Conservation (phyloP, 2,113 vertebrate species). For the Cyrtonyx montezumae region DNA sequence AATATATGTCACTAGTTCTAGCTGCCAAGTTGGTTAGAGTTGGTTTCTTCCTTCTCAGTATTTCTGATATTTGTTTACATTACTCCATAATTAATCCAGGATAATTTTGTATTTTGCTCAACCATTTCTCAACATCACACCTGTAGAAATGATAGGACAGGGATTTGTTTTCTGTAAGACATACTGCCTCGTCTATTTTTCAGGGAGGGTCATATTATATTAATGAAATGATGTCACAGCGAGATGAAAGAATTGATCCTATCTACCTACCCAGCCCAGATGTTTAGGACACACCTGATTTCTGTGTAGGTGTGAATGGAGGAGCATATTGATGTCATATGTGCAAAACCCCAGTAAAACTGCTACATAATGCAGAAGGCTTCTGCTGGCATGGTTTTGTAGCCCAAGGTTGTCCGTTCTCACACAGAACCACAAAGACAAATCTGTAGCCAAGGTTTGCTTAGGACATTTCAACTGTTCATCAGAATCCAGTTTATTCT, state of each 20-base stretch:
- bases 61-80: background rate
- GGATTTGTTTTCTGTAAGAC: background rate
- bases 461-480: background rate
- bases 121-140: background rate
- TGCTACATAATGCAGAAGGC: background rate
- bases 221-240: background rate
- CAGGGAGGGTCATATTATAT: background rate
- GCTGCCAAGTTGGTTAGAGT: background rate
- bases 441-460: background rate
- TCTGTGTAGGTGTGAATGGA: background rate
- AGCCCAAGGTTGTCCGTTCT: background rate
- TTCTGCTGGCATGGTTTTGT: background rate
- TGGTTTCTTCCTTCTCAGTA: background rate
- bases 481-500: background rate
- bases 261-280: background rate
- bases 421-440: background rate
- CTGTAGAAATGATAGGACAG: background rate
- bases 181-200: background rate
- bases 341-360: background rate
- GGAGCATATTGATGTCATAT: background rate
- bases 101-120: conserved; percentile 13
- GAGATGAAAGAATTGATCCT: background rate
- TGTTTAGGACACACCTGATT: background rate
- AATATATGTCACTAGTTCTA: background rate
- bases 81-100: background rate